Conservation (phyloP, 1,140 invertebrate genomes). For the Copidosoma floridanum region DNA sequence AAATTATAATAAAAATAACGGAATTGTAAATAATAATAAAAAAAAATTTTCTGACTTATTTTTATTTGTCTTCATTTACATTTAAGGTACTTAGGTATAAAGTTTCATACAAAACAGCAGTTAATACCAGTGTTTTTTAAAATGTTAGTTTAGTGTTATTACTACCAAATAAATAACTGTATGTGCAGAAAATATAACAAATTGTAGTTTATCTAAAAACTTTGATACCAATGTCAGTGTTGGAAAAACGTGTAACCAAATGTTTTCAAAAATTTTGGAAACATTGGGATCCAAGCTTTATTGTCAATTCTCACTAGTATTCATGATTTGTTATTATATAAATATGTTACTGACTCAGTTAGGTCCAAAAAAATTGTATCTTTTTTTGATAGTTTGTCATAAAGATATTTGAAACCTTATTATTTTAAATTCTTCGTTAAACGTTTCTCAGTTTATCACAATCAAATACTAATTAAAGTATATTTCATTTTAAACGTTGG, state of each 20-base stretch:
- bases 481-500: no score
- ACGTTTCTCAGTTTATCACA: no score
- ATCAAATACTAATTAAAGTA: no score
- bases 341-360: no score
- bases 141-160: slow-evolving; percentile 12
- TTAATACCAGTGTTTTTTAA: slow-evolving; percentile 23
- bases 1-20: slow-evolving; percentile 1
- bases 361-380: no score
- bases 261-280: neutral
- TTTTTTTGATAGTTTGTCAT: no score
- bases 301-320: slow-evolving; percentile 12
- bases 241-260: neutral
- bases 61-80: slow-evolving; percentile 28
- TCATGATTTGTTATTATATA: no score
- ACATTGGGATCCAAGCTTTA: slow-evolving; percentile 17
- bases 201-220: slow-evolving; percentile 17
- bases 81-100: slow-evolving; percentile 23
- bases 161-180: slow-evolving; percentile 11
- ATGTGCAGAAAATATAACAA: slow-evolving; percentile 19
- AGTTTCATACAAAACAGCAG: slow-evolving; percentile 27
- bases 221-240: slow-evolving; percentile 14
- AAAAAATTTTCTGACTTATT: slow-evolving; percentile 5
- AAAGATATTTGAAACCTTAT: no score
- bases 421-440: no score
- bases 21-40: slow-evolving; percentile 22